Conservation (phyloP, 2,113 vertebrate genomes). For the Rynchops niger region DNA sequence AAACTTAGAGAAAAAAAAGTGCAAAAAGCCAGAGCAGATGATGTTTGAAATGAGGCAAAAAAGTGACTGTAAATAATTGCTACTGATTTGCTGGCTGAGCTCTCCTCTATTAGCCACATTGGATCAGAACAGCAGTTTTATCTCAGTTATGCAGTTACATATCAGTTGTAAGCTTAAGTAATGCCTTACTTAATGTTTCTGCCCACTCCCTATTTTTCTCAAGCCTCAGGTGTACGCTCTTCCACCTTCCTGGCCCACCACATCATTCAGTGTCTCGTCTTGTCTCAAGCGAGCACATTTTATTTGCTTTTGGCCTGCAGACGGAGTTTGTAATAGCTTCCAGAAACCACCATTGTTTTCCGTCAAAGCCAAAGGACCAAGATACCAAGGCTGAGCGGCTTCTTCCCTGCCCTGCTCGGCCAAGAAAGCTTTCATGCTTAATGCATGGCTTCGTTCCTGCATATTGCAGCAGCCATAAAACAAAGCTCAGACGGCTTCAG, state of each 20-base stretch:
- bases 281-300: background rate
- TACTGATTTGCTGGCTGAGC: background rate
- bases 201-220: background rate
- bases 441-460: background rate
- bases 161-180: background rate
- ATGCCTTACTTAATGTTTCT: background rate
- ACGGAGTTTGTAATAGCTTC: background rate
- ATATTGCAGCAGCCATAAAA: background rate
- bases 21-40: background rate
- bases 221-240: background rate
- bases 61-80: background rate
- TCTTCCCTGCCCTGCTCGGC: background rate
- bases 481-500: background rate
- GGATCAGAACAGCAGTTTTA: background rate
- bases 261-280: rapidly evolving
- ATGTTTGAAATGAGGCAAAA: background rate
- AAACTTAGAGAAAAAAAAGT: background rate
- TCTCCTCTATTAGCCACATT: background rate
- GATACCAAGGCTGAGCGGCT: rapidly evolving
- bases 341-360: background rate
- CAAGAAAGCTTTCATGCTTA: background rate
- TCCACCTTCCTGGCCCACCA: background rate
- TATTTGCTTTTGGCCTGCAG: background rate
- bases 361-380: background rate
- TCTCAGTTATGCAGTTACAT: background rate